phyloP scores from a whole-genome alignment of 2,888 invertebrate genomes.

The Parnassius orleans region DNA sequence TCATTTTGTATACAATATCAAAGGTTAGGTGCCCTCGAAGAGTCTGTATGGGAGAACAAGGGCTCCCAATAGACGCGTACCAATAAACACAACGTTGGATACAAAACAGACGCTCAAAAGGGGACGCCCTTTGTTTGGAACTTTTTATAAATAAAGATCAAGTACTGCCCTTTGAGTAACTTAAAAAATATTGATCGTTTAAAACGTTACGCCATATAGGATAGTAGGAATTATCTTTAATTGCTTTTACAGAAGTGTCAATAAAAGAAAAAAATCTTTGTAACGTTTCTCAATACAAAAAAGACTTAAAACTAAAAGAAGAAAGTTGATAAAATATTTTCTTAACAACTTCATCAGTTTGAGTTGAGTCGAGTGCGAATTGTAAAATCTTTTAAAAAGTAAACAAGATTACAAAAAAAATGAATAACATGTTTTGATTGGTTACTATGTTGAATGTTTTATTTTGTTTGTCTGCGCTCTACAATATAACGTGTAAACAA shows the following conservation, averaged over 20 bases:
- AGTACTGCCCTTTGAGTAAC: conserved; percentile 50
- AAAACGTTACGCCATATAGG: neutral
- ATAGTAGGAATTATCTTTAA: neutral
- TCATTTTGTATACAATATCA: conserved; percentile 51
- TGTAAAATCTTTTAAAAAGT: too few species aligned
- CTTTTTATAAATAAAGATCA: conserved; percentile 62
- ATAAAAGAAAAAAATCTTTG: too few species aligned
- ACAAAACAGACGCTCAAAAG: conserved; percentile 66
- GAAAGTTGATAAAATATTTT: too few species aligned
- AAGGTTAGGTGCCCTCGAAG: conserved; percentile 39
- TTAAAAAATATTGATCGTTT: conserved; percentile 9
- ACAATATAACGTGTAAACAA: too few species aligned
- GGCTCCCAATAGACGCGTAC: conserved; percentile 54
- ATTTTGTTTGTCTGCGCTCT: too few species aligned
- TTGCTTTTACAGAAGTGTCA: conserved; percentile 1
- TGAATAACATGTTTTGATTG: too few species aligned
- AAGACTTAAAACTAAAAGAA: too few species aligned
- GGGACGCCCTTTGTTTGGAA: conserved; percentile 63
- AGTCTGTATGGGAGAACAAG: conserved; percentile 39
- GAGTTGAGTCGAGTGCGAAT: too few species aligned
- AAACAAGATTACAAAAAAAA: too few species aligned
- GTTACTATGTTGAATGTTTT: too few species aligned
- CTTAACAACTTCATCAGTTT: too few species aligned
- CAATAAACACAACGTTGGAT: conserved; percentile 68
- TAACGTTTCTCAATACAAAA: too few species aligned